phyloP scores from a whole-genome alignment of 1,140 invertebrate genomes.

The Anastrepha obliqua region DNA sequence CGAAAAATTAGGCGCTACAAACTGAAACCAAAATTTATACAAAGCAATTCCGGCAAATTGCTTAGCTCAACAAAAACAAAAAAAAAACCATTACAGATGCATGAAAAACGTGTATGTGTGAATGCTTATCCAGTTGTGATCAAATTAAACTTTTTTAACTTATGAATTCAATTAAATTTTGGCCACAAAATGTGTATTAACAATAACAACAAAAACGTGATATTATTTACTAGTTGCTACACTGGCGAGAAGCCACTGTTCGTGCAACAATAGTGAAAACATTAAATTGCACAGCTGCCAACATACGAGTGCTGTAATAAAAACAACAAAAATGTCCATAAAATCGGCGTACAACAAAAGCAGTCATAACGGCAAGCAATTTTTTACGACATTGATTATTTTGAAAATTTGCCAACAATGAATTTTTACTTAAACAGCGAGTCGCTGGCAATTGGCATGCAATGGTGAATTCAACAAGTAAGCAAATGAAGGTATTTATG shows the following conservation, averaged over 20 bases:
- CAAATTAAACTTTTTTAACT: background rate
- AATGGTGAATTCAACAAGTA: slow-evolving; percentile 22
- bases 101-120: background rate
- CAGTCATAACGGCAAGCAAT: slow-evolving; percentile 21
- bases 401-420: slow-evolving; percentile 38
- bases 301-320: background rate
- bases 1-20: too few species aligned
- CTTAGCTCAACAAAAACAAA: background rate
- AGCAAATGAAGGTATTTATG: background rate
- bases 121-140: background rate
- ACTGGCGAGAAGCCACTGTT: background rate
- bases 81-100: background rate
- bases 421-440: background rate
- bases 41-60: too few species aligned
- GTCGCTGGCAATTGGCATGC: background rate
- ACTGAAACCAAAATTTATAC: too few species aligned
- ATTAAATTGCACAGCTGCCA: background rate
- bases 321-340: background rate
- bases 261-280: background rate
- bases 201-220: background rate
- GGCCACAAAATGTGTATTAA: background rate
- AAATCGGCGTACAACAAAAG: background rate
- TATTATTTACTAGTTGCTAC: background rate
- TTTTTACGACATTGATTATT: slow-evolving; percentile 12
- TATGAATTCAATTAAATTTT: slow-evolving; percentile 40